Conservation (phyloP, 2,797 vertebrate species). For the Euthynnus affinis region DNA sequence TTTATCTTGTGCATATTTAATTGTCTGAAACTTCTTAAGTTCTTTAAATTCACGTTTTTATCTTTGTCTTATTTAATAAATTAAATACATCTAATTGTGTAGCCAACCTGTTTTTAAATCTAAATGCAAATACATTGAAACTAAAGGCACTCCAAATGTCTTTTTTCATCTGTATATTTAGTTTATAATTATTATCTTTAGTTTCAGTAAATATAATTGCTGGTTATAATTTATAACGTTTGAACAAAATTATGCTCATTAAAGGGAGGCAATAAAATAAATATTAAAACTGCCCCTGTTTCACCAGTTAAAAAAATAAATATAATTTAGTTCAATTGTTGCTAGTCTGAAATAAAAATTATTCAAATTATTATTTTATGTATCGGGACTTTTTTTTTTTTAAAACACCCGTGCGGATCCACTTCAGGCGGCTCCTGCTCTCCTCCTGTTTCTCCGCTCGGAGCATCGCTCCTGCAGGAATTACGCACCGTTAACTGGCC, state of each 20-base stretch:
- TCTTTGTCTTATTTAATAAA: not conserved
- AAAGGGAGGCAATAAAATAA: not conserved
- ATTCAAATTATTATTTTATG: not conserved
- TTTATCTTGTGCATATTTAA: not conserved
- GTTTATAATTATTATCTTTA: not conserved
- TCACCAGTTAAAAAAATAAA: not conserved
- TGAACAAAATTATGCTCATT: not conserved
- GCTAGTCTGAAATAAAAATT: not conserved
- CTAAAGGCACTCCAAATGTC: accelerated
- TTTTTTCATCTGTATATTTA: not conserved
- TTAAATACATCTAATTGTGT: not conserved
- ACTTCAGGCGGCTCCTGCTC: slow-evolving; percentile 21
- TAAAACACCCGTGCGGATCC: not conserved
- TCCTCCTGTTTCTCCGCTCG: slow-evolving; percentile 21
- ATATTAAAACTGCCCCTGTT: not conserved
- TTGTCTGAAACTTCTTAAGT: not conserved
- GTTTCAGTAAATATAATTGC: not conserved
- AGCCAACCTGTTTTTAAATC: not conserved
- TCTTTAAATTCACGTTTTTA: not conserved
- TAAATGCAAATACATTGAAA: not conserved
- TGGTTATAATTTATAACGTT: not conserved
- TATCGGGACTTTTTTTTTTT: not conserved
- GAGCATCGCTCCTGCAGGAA: slow-evolving; percentile 75
- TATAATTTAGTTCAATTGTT: not conserved
- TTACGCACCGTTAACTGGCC: slow-evolving; percentile 88